Conservation (phyloP, 2,797 vertebrate species). For the Hippoglossus hippoglossus region DNA sequence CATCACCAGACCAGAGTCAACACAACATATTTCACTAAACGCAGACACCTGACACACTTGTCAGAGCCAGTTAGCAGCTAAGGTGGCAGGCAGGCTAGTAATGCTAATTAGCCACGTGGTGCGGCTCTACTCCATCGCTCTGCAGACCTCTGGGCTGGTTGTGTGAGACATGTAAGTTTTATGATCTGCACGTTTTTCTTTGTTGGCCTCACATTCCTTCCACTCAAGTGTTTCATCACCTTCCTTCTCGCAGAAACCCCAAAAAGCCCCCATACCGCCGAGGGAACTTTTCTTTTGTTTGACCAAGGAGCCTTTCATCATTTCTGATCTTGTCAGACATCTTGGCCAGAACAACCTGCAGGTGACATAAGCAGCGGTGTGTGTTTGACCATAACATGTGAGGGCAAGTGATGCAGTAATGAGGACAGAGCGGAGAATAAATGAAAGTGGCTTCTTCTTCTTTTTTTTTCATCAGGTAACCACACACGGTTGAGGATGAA, state of each 20-base stretch:
- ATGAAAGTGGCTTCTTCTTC: conserved; percentile 50
- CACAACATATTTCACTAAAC: conserved; percentile 48
- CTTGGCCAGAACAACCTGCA: conserved; percentile 65
- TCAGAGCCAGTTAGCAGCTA: conserved; percentile 58
- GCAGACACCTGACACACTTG: conserved; percentile 34
- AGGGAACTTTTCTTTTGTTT: conserved; percentile 71
- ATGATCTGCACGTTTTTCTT: conserved; percentile 39
- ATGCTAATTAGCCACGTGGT: conserved; percentile 75
- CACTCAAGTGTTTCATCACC: conserved; percentile 71
- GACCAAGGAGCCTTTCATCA: conserved; percentile 68
- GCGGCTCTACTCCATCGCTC: conserved; percentile 12
- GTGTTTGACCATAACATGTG: conserved; percentile 65
- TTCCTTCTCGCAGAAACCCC: conserved; percentile 46
- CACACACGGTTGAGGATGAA: conserved; percentile 34
- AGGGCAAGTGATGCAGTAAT: conserved; percentile 51
- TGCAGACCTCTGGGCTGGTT: conserved; percentile 30
- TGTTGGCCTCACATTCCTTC: conserved; percentile 58
- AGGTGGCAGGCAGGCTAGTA: conserved; percentile 49
- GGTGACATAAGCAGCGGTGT: conserved; percentile 59
- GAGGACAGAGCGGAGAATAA: conserved; percentile 57
- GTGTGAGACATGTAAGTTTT: conserved; percentile 34
- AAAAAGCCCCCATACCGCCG: conserved; percentile 53
- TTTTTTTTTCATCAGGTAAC: conserved; percentile 44
- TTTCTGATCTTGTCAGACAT: conserved; percentile 68
- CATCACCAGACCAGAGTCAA: conserved; percentile 29